Evolutionary conservation across 2,888 invertebrate species (phyloP).

Genomic region (Sphinx pinastri): DNA sequence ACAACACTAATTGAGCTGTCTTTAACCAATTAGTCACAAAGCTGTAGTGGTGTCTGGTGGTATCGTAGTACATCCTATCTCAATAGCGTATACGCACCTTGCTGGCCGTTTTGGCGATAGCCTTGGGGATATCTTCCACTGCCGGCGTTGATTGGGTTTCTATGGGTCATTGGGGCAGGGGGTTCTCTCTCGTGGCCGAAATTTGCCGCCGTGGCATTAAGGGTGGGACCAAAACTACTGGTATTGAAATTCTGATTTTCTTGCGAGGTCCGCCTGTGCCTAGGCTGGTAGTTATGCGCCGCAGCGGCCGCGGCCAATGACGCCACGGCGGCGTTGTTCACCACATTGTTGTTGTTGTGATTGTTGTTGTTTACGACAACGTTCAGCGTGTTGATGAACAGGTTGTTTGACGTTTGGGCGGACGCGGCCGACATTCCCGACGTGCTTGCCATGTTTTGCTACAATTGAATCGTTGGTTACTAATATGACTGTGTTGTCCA

Average conservation of each 20-base stretch:
- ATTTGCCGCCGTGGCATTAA: slow-evolving; percentile 73
- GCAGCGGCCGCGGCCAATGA: slow-evolving; percentile 79
- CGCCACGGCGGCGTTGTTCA: slow-evolving; percentile 81
- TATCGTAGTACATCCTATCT: slow-evolving; percentile 67
- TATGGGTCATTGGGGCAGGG: slow-evolving; percentile 77
- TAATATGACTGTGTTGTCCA: not conserved
- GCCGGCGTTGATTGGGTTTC: slow-evolving; percentile 73
- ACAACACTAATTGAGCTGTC: slow-evolving; percentile 75
- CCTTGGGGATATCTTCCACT: slow-evolving; percentile 77
- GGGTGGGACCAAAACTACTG: slow-evolving; percentile 75
- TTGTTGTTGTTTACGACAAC: slow-evolving; percentile 83
- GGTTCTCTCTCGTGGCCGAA: slow-evolving; percentile 74
- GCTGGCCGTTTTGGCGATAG: slow-evolving; percentile 77
- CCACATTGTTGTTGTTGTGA: slow-evolving; percentile 80
- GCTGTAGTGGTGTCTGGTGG: slow-evolving; percentile 79
- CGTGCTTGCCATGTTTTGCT: slow-evolving; percentile 76
- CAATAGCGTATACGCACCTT: slow-evolving; percentile 78
- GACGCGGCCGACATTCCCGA: slow-evolving; percentile 74
- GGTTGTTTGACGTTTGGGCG: slow-evolving; percentile 80
- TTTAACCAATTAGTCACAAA: slow-evolving; percentile 76
- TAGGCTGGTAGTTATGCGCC: slow-evolving; percentile 77
- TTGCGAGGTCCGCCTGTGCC: slow-evolving; percentile 76
- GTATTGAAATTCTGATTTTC: slow-evolving; percentile 74
- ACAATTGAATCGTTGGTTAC: slow-evolving; percentile 21
- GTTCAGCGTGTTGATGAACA: slow-evolving; percentile 80